phyloP scores from a whole-genome alignment of 2,888 invertebrate genomes.

The Euzophera pinguis region DNA sequence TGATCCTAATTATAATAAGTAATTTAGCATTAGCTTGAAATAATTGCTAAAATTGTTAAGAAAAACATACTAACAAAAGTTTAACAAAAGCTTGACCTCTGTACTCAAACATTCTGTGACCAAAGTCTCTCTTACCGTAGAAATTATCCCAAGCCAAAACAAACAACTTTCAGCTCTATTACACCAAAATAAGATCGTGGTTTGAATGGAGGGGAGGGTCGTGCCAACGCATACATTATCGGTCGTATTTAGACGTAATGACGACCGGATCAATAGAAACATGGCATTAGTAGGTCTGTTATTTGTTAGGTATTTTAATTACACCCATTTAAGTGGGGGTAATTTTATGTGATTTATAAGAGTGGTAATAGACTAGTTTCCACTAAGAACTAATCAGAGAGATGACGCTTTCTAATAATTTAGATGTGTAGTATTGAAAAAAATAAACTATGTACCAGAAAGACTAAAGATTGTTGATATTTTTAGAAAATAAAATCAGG shows the following conservation, averaged over 20 bases:
- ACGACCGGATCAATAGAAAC: slow-evolving; percentile 17
- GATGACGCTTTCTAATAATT: no score
- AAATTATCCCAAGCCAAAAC: slow-evolving; percentile 30
- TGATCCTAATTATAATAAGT: no score
- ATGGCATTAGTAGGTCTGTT: not conserved
- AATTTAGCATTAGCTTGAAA: no score
- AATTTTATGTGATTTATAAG: no score
- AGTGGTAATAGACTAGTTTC: no score
- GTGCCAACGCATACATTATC: slow-evolving; percentile 42
- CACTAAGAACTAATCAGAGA: no score
- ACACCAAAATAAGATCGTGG: slow-evolving; percentile 14
- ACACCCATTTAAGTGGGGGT: not conserved
- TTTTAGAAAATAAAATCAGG: no score
- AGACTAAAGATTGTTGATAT: no score
- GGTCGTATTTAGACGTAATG: slow-evolving; percentile 31
- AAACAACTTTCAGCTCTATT: slow-evolving; percentile 20
- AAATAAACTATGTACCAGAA: no score
- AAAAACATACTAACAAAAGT: no score
- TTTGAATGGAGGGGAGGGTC: slow-evolving; percentile 17
- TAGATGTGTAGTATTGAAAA: no score
- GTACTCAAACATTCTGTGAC: not conserved
- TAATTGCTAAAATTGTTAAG: no score
- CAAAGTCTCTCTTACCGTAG: slow-evolving; percentile 27
- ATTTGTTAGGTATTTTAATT: slow-evolving; percentile 4
- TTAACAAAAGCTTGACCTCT: not conserved